Conservation (phyloP, 2,797 vertebrate genomes). For the Enteromius paludinosus region DNA sequence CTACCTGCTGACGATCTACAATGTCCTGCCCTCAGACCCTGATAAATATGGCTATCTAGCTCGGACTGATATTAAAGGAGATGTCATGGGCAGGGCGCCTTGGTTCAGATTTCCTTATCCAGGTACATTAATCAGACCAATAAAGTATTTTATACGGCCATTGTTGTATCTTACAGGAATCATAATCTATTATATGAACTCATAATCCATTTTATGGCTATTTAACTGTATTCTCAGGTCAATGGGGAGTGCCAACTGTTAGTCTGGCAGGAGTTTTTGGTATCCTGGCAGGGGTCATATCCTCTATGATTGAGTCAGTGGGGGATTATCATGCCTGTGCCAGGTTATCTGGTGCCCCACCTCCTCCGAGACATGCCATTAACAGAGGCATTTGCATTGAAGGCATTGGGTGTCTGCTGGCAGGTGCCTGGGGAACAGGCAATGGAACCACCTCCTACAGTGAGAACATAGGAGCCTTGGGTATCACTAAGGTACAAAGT, state of each 20-base stretch:
- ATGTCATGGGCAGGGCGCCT: constrained; percentile 83
- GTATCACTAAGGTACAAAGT: constrained; percentile 89
- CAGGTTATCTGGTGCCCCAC: constrained; percentile 89
- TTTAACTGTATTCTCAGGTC: constrained; percentile 76
- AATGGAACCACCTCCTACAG: constrained; percentile 97
- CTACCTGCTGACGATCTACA: constrained; percentile 83
- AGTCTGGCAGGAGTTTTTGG: constrained; percentile 93
- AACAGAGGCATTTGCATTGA: constrained; percentile 93
- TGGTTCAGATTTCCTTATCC: constrained; percentile 95
- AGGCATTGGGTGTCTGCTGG: constrained; percentile 92
- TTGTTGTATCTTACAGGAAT: not conserved
- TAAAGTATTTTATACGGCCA: not conserved
- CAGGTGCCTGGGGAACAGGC: constrained; percentile 93
- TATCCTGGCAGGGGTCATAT: constrained; percentile 91
- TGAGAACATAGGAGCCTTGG: constrained; percentile 92
- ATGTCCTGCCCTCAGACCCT: constrained; percentile 81
- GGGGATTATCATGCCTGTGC: constrained; percentile 97
- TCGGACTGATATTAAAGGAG: constrained; percentile 88
- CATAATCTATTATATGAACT: not conserved
- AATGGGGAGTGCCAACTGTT: constrained; percentile 93
- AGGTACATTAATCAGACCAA: constrained; percentile 74
- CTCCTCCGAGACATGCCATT: constrained; percentile 90
- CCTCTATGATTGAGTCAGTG: constrained; percentile 96
- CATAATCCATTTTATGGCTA: not conserved
- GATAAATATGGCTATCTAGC: constrained; percentile 84